A percentile compares a stretch with the other conserved stretches of the same genome.
Conservation (phyloP, 1,140 invertebrate genomes). For the Drosophila arizonae region DNA sequence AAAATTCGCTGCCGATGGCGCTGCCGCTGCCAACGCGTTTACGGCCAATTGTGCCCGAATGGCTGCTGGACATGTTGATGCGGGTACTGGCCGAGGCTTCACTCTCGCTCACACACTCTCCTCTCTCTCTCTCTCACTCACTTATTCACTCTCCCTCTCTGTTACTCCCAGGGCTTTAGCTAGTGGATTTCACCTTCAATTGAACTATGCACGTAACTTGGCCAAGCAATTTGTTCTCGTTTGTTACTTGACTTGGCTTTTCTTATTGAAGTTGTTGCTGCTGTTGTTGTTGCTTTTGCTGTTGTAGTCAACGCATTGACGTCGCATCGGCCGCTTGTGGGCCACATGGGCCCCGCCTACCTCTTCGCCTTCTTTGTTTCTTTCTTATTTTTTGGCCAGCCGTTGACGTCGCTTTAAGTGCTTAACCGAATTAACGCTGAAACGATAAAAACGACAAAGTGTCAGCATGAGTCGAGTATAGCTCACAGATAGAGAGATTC, state of each 20-base stretch:
- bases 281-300: conserved; percentile 11
- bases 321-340: conserved; percentile 23
- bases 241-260: conserved; percentile 22
- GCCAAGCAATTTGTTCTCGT: conserved; percentile 44
- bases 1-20: conserved; percentile 74
- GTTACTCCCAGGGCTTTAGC: neutral
- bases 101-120: neutral
- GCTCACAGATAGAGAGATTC: conserved; percentile 13
- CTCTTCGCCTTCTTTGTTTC: neutral
- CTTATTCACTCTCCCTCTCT: neutral
- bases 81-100: neutral
- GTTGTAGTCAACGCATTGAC: conserved; percentile 33
- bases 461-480: conserved; percentile 57
- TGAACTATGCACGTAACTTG: conserved; percentile 61
- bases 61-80: conserved; percentile 72
- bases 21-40: conserved; percentile 79
- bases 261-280: conserved; percentile 11
- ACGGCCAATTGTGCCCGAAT: conserved; percentile 82
- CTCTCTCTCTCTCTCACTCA: too few species aligned
- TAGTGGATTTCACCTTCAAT: conserved; percentile 54
- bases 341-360: conserved; percentile 25
- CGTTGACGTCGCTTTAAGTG: conserved; percentile 66
- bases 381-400: neutral
- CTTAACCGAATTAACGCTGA: conserved; percentile 79
- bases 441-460: conserved; percentile 81